Conservation (phyloP, 1,140 invertebrate species). For the Nebria ingens region DNA sequence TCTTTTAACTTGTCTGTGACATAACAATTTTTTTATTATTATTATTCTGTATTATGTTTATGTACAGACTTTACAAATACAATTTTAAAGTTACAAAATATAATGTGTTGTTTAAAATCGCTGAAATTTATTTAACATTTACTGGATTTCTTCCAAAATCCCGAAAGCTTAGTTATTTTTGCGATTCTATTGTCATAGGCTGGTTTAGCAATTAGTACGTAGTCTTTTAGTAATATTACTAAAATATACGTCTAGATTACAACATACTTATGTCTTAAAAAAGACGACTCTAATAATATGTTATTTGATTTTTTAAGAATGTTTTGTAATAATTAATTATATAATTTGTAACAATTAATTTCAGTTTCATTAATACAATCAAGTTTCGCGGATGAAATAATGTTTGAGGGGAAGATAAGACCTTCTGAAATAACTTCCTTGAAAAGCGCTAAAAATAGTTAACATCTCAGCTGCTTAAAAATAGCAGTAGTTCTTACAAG, state of each 20-base stretch:
- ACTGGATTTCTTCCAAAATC: conserved; percentile 4
- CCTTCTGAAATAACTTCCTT: conserved; percentile 4
- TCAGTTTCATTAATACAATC: too few relatives aligned
- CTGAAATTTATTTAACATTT: not conserved
- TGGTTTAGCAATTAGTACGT: too few relatives aligned
- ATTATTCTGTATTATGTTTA: conserved; percentile 6
- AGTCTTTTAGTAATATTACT: too few relatives aligned
- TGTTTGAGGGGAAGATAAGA: too few relatives aligned
- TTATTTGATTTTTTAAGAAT: too few relatives aligned
- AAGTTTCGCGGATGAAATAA: too few relatives aligned
- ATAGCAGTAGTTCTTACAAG: not conserved
- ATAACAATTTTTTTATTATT: not conserved
- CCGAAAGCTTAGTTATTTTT: not conserved
- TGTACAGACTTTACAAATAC: conserved; percentile 5
- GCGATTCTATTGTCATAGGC: not conserved
- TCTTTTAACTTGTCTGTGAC: conserved; percentile 7
- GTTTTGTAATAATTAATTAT: too few relatives aligned
- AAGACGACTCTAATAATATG: too few relatives aligned
- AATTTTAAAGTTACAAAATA: conserved; percentile 7
- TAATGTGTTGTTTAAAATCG: not conserved
- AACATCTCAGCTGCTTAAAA: conserved; percentile 5
- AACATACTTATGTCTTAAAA: too few relatives aligned
- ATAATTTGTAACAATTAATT: too few relatives aligned
- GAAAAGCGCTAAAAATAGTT: not conserved
- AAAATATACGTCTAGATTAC: too few relatives aligned